phyloP scores from a whole-genome alignment of 2,113 vertebrate species.

The Microcebus tavaratra region DNA sequence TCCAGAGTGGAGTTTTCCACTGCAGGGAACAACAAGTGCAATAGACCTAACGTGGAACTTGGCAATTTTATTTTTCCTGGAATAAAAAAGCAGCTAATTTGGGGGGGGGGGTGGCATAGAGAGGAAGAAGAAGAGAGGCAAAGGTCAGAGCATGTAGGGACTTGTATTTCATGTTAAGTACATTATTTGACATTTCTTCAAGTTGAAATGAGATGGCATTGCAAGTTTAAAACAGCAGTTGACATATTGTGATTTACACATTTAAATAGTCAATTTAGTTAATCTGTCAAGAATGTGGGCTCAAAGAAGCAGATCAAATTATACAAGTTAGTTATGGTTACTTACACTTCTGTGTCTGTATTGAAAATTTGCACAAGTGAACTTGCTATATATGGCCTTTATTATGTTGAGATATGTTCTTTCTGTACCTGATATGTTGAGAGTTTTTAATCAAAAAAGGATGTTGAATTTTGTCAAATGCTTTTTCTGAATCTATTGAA shows the following conservation, averaged over 20 bases:
- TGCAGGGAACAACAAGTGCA: not conserved
- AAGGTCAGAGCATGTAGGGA: too few species aligned
- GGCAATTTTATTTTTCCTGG: not conserved
- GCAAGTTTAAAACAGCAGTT: not conserved
- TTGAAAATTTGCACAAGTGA: not conserved
- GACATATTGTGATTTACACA: not conserved
- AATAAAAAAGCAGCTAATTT: not conserved
- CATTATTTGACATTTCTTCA: not conserved
- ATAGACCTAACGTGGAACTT: not conserved
- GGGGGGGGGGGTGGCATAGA: not conserved
- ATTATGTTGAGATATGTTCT: too few species aligned
- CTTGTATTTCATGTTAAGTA: not conserved
- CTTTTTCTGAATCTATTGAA: too few species aligned
- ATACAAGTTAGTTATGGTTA: not conserved
- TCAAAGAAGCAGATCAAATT: not conserved
- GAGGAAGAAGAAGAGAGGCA: not conserved
- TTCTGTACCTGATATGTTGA: too few species aligned
- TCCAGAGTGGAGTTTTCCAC: not conserved
- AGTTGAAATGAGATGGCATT: not conserved
- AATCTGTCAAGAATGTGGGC: not conserved
- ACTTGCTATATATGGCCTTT: not conserved
- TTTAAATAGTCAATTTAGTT: not conserved
- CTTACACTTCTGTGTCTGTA: not conserved
- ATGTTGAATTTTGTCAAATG: too few species aligned
- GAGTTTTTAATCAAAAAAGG: too few species aligned